phyloP scores from a whole-genome alignment of 2,797 vertebrate genomes.

The Galago senegalensis region DNA sequence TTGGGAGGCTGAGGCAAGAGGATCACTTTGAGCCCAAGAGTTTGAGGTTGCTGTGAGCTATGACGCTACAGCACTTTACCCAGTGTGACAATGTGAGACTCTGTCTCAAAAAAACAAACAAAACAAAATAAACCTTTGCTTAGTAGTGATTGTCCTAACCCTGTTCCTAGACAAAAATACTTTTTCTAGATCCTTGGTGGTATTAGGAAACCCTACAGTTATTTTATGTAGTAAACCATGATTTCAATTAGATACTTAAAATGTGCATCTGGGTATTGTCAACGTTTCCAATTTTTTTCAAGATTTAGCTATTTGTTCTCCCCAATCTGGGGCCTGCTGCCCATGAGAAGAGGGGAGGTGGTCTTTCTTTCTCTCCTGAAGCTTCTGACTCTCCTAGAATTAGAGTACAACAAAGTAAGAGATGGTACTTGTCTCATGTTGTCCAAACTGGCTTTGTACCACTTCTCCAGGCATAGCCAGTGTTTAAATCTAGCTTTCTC shows the following conservation, averaged over 20 bases:
- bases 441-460: conserved; percentile 1
- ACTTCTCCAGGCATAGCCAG: background rate
- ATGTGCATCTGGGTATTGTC: background rate
- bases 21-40: too few species aligned
- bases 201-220: background rate
- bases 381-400: conserved; percentile 12
- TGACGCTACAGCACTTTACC: too few species aligned
- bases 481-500: conserved; percentile 50
- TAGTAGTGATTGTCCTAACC: background rate
- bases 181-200: background rate
- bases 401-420: conserved; percentile 25
- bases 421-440: background rate
- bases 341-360: background rate
- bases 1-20: too few species aligned
- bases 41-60: too few species aligned
- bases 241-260: conserved; percentile 36
- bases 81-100: too few species aligned
- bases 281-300: background rate
- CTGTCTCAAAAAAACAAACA: too few species aligned
- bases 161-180: background rate
- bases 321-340: background rate
- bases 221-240: background rate
- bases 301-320: conserved; percentile 18
- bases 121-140: too few species aligned
- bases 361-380: conserved; percentile 24